Conservation (phyloP, 1,140 invertebrate species). For the Dreissena rostriformis region DNA sequence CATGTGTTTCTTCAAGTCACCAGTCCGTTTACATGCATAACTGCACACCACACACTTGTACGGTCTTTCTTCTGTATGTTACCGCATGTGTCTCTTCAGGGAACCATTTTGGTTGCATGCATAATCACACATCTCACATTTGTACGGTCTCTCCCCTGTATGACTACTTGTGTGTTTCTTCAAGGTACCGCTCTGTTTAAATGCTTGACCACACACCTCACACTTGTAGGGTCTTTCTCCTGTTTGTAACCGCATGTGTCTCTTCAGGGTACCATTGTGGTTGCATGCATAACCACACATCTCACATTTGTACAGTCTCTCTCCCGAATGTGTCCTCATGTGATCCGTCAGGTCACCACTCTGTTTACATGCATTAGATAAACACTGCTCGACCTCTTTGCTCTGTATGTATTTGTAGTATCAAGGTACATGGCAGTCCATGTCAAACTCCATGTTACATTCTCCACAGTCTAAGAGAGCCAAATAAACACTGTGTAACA, state of each 20-base stretch:
- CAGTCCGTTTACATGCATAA: background rate
- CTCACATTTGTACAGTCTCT: slow-evolving; percentile 12
- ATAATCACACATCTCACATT: slow-evolving; percentile 6
- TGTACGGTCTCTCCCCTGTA: slow-evolving; percentile 11
- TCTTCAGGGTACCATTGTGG: background rate
- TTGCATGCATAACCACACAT: slow-evolving; percentile 6
- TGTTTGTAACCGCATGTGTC: slow-evolving; percentile 29
- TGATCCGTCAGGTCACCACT: slow-evolving; percentile 12
- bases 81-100: slow-evolving; percentile 26
- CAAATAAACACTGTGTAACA: no score
- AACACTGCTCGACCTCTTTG: no score
- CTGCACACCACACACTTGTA: slow-evolving; percentile 23
- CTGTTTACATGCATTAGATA: background rate
- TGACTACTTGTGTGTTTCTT: slow-evolving; percentile 11
- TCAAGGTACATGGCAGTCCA: no score
- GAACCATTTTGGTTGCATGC: background rate
- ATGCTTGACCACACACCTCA: slow-evolving; percentile 6
- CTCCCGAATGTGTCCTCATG: slow-evolving; percentile 24
- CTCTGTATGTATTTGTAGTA: no score
- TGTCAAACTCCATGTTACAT: no score
- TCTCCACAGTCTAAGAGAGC: no score
- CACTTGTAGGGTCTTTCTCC: slow-evolving; percentile 18
- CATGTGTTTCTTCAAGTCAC: slow-evolving; percentile 13
- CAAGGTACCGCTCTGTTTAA: background rate
- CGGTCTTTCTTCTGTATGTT: slow-evolving; percentile 19